Evolutionary conservation across 2,888 invertebrate genomes (phyloP).

Genomic region (Meta bourneti): DNA sequence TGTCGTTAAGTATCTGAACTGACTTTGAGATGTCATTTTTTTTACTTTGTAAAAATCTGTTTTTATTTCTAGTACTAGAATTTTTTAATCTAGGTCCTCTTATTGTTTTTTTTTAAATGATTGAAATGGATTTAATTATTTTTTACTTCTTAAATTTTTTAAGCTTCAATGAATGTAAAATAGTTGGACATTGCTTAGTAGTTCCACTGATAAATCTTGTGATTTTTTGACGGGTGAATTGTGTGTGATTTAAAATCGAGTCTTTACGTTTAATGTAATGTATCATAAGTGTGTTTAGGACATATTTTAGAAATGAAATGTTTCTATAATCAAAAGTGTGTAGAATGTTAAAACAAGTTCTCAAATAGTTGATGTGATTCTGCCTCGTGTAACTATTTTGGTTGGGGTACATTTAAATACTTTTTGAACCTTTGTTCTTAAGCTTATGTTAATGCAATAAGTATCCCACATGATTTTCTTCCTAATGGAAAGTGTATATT

Average conservation of each 20-base stretch:
- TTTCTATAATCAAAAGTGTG: constrained; percentile 36
- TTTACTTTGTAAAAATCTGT: constrained; percentile 8
- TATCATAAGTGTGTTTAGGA: constrained; percentile 4
- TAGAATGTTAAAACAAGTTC: neutral
- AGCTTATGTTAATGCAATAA: neutral
- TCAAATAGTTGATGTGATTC: neutral
- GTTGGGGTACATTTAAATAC: neutral
- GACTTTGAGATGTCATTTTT: constrained; percentile 4
- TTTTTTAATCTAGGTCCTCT: constrained; percentile 9
- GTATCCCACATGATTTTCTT: neutral
- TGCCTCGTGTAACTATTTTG: neutral
- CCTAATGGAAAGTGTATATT: neutral
- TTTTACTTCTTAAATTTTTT: neutral
- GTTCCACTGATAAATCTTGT: constrained; percentile 1
- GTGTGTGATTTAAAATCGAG: constrained; percentile 23
- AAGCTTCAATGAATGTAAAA: neutral
- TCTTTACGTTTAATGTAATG: constrained; percentile 18
- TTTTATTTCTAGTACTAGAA: neutral
- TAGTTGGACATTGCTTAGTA: neutral
- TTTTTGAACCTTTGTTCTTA: constrained; percentile 2
- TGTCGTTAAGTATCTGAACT: neutral
- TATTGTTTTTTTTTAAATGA: constrained; percentile 7
- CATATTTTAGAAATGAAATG: constrained; percentile 2
- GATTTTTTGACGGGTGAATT: constrained; percentile 35
- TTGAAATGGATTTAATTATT: constrained; percentile 12